Evolutionary conservation across 2,888 invertebrate genomes (phyloP).

Genomic region (Stictocephala bisonia): DNA sequence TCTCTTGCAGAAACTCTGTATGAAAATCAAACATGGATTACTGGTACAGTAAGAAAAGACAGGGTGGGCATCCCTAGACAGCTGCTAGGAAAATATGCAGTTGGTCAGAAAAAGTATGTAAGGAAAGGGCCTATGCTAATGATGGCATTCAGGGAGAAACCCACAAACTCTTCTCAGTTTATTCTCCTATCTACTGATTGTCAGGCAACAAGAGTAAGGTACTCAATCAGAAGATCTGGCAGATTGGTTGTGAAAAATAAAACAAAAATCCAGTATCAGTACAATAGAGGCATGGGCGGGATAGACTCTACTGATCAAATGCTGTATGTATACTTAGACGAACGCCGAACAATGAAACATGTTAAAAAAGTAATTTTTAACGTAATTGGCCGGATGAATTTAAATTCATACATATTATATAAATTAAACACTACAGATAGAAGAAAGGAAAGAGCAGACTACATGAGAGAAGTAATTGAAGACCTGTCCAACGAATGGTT

Average conservation of each 20-base stretch:
- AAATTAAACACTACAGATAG: constrained; percentile 14
- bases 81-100: constrained; percentile 19
- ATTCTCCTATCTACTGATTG: constrained; percentile 33
- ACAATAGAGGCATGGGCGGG: constrained; percentile 39
- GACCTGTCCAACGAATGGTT: neutral
- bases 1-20: constrained; percentile 15
- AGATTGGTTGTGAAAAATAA: constrained; percentile 10
- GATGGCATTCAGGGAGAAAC: constrained; percentile 35
- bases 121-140: constrained; percentile 34
- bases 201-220: neutral
- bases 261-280: constrained; percentile 28
- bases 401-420: constrained; percentile 36
- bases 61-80: constrained; percentile 28
- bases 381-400: constrained; percentile 31
- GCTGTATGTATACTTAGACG: constrained; percentile 35
- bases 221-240: constrained; percentile 30
- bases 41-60: constrained; percentile 28
- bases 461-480: neutral
- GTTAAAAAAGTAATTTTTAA: constrained; percentile 36
- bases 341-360: constrained; percentile 27
- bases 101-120: constrained; percentile 39
- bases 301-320: constrained; percentile 37
- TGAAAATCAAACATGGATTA: constrained; percentile 1
- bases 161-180: constrained; percentile 7
- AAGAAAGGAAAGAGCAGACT: neutral